Base-by-base conservation (phyloP, 2,888 invertebrate species). In the Hirtodrosophila trivittata region DNA sequence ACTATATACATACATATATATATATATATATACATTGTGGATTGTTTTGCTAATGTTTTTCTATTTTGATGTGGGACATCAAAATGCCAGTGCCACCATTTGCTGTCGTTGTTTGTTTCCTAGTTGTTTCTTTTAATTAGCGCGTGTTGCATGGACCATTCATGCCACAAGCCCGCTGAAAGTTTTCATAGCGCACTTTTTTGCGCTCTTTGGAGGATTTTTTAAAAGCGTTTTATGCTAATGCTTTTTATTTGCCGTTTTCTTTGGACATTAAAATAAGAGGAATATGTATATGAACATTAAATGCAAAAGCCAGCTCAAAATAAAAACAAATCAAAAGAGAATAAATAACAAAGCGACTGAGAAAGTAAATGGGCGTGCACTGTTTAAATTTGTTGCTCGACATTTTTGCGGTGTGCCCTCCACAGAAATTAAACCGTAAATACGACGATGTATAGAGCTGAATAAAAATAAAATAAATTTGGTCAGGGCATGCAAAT, bases 121-220 rank as follows among this genome's bases (percentile, higher is more conserved):
- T 77, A 58, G 59, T 66, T 77, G 47, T 74, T 75, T 69, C 67
- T 78, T 69, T 69, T 72, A 85, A 81, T 81, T 82, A 68, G 85
- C 78, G 85, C 68, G 59, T 66, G 75, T 64, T 63, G 65, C 9
- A 68, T 59, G 38, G 43, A 49, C 39, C 46, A 51, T 47, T 55
- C 9, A 14, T 43, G 37, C 32, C 18, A 55, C 32, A 52, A 54
- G 28, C 28, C 1, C 30, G 38, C 33, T 13, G 7, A 32, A 38
- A 56, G 10, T 60, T 69, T 70, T 49, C 63, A 33, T 49, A 42
- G 81, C 84, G 54, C 51, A 68, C 65, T 66, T 63, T 80, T 82
- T 5, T 12, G 71, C 56, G 54, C 42, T n/a, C n/a, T 13, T 8
- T 21, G 14, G 30, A 21, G 18, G 5, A 21, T 21, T 3, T 21